Conservation (phyloP, 1,140 invertebrate species). For the Drosophila quadrilineata region DNA sequence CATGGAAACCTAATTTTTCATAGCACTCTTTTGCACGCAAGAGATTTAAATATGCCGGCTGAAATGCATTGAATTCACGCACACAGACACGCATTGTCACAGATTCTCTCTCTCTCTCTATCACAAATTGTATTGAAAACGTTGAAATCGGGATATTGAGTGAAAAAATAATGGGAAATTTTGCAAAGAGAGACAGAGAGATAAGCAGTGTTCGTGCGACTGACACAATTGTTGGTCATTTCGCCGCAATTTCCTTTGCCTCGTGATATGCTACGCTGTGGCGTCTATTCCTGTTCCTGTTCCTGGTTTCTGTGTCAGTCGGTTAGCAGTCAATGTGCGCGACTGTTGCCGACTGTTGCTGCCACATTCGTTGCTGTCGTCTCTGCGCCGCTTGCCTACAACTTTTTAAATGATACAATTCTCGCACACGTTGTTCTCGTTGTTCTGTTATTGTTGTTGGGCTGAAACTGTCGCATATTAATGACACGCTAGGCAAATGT, state of each 20-base stretch:
- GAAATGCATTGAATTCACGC: slow-evolving; percentile 17
- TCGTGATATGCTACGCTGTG: slow-evolving; percentile 2
- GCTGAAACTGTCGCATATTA: slow-evolving; percentile 69
- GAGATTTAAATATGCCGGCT: slow-evolving; percentile 1
- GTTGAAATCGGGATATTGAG: slow-evolving; percentile 21
- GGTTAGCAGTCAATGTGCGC: slow-evolving; percentile 68
- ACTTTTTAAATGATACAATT: slow-evolving; percentile 65
- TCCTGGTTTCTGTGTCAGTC: slow-evolving; percentile 71
- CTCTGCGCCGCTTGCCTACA: slow-evolving; percentile 31
- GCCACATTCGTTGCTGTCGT: slow-evolving; percentile 11
- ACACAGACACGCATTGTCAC: no score
- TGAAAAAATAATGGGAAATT: slow-evolving; percentile 59
- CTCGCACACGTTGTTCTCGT: slow-evolving; percentile 12
- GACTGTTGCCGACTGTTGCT: slow-evolving; percentile 31
- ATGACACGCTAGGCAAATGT: slow-evolving; percentile 79
- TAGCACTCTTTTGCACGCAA: slow-evolving; percentile 12
- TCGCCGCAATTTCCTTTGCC: slow-evolving; percentile 37
- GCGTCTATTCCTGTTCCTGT: slow-evolving; percentile 28
- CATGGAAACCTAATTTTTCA: not conserved
- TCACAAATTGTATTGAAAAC: slow-evolving; percentile 25
- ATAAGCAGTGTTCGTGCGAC: no score
- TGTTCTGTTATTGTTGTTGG: slow-evolving; percentile 5
- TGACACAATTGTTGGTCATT: not conserved
- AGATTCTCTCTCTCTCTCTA: not conserved
- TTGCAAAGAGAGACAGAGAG: slow-evolving; percentile 35